These are phyloP conservation scores for Glaucopsyche alexis DNA, from an alignment of 2,888 invertebrate species.

Conservation along the genomic window DNA sequence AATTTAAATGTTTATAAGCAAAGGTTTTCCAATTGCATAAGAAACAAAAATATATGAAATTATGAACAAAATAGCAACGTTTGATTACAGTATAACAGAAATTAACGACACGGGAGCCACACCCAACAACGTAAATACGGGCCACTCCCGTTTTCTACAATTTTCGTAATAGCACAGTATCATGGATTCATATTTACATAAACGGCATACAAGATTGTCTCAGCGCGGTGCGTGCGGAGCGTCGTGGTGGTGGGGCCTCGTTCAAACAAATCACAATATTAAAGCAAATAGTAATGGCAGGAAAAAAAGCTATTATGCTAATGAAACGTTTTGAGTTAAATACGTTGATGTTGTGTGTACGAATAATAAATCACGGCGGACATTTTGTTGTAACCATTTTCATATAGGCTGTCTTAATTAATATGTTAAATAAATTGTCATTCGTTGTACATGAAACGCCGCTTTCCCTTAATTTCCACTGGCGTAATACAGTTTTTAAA, in stretches of 20 bases:
- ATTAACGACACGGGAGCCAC: conserved; percentile 49
- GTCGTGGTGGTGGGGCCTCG: conserved; percentile 48
- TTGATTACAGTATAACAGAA: conserved; percentile 29
- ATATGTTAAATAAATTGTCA: conserved; percentile 14
- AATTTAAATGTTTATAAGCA: too few relatives aligned
- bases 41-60: background rate
- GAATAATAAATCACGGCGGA: conserved; percentile 60
- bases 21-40: background rate
- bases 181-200: conserved; percentile 76
- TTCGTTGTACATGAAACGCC: background rate
- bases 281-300: conserved; percentile 76
- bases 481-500: background rate
- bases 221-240: conserved; percentile 73
- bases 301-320: conserved; percentile 80
- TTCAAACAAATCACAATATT: conserved; percentile 75
- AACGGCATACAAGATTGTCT: conserved; percentile 76
- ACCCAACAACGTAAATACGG: conserved; percentile 65
- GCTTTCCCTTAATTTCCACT: conserved; percentile 2
- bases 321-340: conserved; percentile 79
- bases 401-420: conserved; percentile 16
- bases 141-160: conserved; percentile 66
- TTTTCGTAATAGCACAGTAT: conserved; percentile 70
- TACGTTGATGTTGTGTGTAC: conserved; percentile 71
- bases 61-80: background rate
- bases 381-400: conserved; percentile 25